Evolutionary conservation across 1,140 invertebrate genomes (phyloP).

Genomic region (Drosophila carrolli): DNA sequence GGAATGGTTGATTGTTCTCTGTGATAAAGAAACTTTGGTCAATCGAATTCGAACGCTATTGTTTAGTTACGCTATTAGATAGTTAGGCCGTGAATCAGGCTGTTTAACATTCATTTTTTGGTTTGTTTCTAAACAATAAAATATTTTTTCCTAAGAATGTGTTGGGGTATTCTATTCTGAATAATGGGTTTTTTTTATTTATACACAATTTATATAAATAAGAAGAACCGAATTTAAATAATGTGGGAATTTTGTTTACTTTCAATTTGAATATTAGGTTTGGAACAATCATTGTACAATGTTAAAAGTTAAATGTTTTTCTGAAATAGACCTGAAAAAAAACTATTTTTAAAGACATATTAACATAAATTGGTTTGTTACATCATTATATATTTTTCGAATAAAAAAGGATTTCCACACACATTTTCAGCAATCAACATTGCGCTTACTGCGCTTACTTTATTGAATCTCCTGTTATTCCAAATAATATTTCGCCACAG

Average conservation of each 20-base stretch:
- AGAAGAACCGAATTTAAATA: neutral
- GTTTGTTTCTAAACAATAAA: neutral
- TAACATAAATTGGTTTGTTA: too few species aligned
- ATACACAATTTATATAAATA: neutral
- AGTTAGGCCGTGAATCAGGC: conserved; percentile 2
- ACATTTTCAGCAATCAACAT: too few species aligned
- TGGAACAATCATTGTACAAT: too few species aligned
- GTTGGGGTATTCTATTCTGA: too few species aligned
- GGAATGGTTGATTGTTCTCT: neutral
- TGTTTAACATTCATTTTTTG: neutral
- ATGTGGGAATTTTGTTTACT: neutral
- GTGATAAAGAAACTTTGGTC: conserved; percentile 12
- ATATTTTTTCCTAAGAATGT: neutral
- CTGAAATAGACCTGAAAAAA: too few species aligned
- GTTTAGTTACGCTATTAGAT: neutral
- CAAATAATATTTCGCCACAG: conserved; percentile 10
- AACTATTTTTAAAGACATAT: too few species aligned
- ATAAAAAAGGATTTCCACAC: too few species aligned
- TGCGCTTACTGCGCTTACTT: too few species aligned
- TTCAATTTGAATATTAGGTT: too few species aligned
- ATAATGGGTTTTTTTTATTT: neutral
- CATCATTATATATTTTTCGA: too few species aligned
- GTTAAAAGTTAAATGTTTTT: too few species aligned
- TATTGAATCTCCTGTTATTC: neutral
- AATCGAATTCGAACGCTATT: neutral